Base-by-base conservation (phyloP, 2,888 invertebrate species). In the Mayetiola destructor region DNA sequence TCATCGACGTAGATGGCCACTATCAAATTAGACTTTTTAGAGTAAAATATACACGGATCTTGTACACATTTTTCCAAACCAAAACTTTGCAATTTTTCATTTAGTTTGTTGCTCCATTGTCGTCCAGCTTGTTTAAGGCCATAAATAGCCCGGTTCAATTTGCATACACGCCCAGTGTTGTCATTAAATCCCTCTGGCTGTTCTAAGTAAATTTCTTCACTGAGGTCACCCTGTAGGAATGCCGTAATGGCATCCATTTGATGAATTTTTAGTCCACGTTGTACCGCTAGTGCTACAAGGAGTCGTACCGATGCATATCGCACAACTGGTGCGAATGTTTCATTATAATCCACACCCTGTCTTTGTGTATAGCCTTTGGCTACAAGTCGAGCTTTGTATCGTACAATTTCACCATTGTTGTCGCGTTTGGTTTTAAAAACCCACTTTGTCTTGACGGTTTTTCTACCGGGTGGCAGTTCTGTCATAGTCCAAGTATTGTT, bases 221-320 rank as follows among this genome's bases (percentile, higher is more conserved):
- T 8, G 21, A 42, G 14, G 21, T 42, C 42, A 42, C 42, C 23
- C 14, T 42, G 42, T 3, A 42, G 23, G 10, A 42, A 42, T 42
- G 42, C 42, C 10, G 42, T 42, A 8, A 42, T 42, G 2, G 42
- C 42, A 23, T 48, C 48, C 48, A 48, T 48, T 48, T 48, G 48
- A 9, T n/a, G 27, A 4, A 27, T 48, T 3, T 12, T 3, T 27
- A 48, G 23, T 14, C 10, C 48, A n/a, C 16, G 14, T n/a, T 5
- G 4, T 4, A 48, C n/a, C 4, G 48, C 27, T n/a, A 48, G 2
- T 48, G 48, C 48, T 27, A 48, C 23, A n/a, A 48, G 9, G 14
- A 48, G 23, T 3, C 48, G 48, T 1, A 48, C 6, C 3, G 48
- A 48, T 48, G 48, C 16, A 16, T 48, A 27, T 6, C 48, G 8